These are phyloP conservation scores for Capromys pilorides DNA, from an alignment of 2,797 vertebrate genomes.

Conservation along the genomic window DNA sequence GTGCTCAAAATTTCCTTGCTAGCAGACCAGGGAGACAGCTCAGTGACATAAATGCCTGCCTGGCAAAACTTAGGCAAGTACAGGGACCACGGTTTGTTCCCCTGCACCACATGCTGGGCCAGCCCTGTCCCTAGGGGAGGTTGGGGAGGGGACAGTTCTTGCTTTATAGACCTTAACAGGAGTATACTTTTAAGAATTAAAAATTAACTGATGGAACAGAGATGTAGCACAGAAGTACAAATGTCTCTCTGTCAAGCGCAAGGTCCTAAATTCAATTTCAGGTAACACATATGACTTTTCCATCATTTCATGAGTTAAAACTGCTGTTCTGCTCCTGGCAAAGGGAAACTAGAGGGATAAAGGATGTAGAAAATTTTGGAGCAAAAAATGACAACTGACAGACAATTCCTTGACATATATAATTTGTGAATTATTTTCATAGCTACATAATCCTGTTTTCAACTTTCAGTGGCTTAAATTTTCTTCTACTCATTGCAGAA, in stretches of 20 bases:
- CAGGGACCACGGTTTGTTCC: too few species aligned
- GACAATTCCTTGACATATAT: not conserved
- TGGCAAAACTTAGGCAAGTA: too few species aligned
- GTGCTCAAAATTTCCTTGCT: not conserved
- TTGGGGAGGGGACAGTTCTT: too few species aligned
- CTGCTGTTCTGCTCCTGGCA: not conserved
- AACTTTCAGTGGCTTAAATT: not conserved
- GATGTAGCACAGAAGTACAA: too few species aligned
- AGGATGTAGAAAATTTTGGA: not conserved
- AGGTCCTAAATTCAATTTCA: too few species aligned
- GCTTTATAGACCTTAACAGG: not conserved
- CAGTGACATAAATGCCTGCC: too few species aligned
- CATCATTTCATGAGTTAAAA: not conserved
- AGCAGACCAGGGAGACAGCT: too few species aligned
- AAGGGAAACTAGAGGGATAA: not conserved
- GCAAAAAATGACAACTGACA: slow-evolving; percentile 19
- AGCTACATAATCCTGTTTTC: not conserved
- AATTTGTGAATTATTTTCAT: slow-evolving; percentile 20
- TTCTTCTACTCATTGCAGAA: not conserved
- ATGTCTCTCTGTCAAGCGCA: too few species aligned
- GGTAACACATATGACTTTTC: not conserved
- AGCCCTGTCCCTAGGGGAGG: too few species aligned
- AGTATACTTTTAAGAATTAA: not conserved
- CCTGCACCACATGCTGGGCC: too few species aligned
- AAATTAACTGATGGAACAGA: too few species aligned